Base-by-base conservation (phyloP, 2,888 invertebrate genomes). In the Lysandra bellargus region DNA sequence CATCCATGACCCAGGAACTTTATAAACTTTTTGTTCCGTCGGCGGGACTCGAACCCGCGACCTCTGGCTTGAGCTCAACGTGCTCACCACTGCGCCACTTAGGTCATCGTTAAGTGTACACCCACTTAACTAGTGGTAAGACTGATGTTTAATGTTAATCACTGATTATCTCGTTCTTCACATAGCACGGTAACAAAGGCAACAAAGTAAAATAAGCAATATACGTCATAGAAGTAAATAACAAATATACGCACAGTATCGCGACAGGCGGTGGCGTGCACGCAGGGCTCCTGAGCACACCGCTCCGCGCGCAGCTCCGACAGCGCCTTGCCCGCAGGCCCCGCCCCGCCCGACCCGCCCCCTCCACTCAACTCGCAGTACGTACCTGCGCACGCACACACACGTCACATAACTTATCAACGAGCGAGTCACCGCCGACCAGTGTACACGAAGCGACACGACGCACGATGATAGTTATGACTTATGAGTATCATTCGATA, bases 241-340 rank as follows among this genome's bases (percentile, higher is more conserved):
- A 57, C 57, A 61, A n/a, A 61, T 77, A 72, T 61, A 96, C 96
- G 96, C 90, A 96, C 96, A 86, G 94, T 95, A 87, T 96, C 96
- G 82, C 92, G 92, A 90, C 97, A 97, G 84, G 91, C 86, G 81
- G 90, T 86, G 81, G 96, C 96, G 91, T 96, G 96, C 83, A 90
- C 87, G 86, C 97, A 97, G 80, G 85, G 85, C 84, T 86, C 87
- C 88, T 90, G 90, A 79, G 82, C 82, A 82, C 85, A 85, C 82
- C 83, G 88, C 82, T 85, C 85, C 84, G 87, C 88, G 89, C 90
- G 91, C 81, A 89, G 87, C 80, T 91, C 92, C 60, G 89, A 85
- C 84, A 92, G 89, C 85, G 93, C 89, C 91, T 93, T 88, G 89
- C 93, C 87, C 83, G 89, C 87, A 87, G 83, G 83, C 60, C 87